These are phyloP conservation scores for Parauchenoglanis ngamensis DNA, from an alignment of 2,797 vertebrate genomes.

Conservation along the genomic window DNA sequence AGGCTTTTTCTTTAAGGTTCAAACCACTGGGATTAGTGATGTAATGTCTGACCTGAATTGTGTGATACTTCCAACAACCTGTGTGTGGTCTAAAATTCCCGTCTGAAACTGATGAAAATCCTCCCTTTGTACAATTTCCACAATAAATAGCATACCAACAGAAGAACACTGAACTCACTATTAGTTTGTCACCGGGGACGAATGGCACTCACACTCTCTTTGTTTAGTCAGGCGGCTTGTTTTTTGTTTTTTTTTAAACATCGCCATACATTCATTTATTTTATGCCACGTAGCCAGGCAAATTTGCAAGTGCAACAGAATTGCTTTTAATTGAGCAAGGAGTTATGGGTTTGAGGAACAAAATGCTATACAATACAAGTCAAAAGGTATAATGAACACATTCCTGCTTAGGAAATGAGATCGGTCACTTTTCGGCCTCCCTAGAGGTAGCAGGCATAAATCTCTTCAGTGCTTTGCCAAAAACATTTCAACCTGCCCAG, in stretches of 20 bases:
- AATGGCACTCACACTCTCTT: constrained; percentile 19
- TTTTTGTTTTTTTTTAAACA: neutral
- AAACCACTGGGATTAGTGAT: neutral
- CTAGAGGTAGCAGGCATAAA: constrained; percentile 18
- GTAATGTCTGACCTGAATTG: neutral
- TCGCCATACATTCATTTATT: neutral
- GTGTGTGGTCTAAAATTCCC: neutral
- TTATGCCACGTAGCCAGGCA: neutral
- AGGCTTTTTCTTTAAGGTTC: neutral
- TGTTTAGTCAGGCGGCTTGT: neutral
- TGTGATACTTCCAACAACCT: neutral
- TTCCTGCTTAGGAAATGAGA: constrained; percentile 43
- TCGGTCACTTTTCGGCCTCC: constrained; percentile 17
- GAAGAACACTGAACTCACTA: constrained; percentile 26
- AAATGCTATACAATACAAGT: constrained; percentile 35
- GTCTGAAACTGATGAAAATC: neutral
- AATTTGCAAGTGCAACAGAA: constrained; percentile 47
- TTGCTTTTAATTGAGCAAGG: constrained; percentile 44
- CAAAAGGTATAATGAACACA: constrained; percentile 47
- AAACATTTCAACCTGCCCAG: constrained; percentile 28
- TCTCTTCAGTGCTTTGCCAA: constrained; percentile 33
- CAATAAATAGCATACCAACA: constrained; percentile 1
- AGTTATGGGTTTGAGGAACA: constrained; percentile 42
- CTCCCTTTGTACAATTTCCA: neutral
- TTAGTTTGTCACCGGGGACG: constrained; percentile 33